Evolutionary conservation across 2,113 vertebrate genomes (phyloP), one percentile per base, ranked within the genome.

Genomic region (Leiothrix lutea): DNA sequence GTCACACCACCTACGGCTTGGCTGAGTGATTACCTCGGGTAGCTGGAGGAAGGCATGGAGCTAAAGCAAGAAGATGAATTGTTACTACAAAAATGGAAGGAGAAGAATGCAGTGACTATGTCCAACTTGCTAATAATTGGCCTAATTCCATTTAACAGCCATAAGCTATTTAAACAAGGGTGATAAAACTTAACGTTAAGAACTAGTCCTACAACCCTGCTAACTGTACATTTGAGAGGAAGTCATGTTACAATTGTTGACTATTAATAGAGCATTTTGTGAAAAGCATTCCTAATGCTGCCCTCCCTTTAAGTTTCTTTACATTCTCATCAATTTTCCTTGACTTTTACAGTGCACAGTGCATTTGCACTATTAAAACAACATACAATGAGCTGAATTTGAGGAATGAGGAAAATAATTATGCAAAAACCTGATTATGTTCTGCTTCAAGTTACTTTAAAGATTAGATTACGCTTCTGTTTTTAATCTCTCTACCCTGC

Each of bases 351-450:
- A 83, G 50, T 21, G n/a, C 44, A 36, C 31, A 36, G 40, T 6
- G 40, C 23, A 28, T 60, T 35, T 54, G 28, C 48, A 44, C 38
- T 50, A 77, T 15, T 87, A 90, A 88, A 94, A 70, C 28, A 88
- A 70, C 33, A 88, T 19, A 83, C 42, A 88, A 69, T 22, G 54
- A 86, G 10, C 21, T 93, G 61, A n/a, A 24, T 81, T 92, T 70
- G 82, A 97, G 88, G 95, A 97, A 95, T 54, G 88, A 96, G 87
- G 94, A 88, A 95, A 93, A 74, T 28, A 93, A 84, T 97, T 94
- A 80, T 12, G 51, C 79, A 94, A 56, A 38, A 60, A 82, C 56
- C 62, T 36, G 45, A 89, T 80, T 77, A 94, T 3, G 36, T 56
- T 47, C 56, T 88, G 58, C 64, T 94, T 83, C 71, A 54, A 51